A percentile compares a stretch with the other conserved stretches of the same genome.
Conservation (phyloP, 2,888 invertebrate genomes). For the Furcula furcula region DNA sequence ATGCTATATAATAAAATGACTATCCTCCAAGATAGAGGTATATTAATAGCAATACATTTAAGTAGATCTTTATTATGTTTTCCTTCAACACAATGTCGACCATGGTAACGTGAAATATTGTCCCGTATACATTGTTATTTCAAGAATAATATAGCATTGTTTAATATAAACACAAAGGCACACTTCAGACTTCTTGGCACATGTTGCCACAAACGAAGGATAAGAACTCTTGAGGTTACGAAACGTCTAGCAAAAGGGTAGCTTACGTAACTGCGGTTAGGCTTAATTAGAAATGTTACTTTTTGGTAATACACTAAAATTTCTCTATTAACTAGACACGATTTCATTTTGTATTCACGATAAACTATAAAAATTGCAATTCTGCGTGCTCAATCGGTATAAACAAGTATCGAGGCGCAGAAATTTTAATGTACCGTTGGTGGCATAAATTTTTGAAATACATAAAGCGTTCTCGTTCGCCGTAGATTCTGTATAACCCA, state of each 20-base stretch:
- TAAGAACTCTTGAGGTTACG: slow-evolving; percentile 28
- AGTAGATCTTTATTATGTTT: no score
- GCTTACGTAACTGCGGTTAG: slow-evolving; percentile 18
- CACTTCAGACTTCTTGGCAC: slow-evolving; percentile 40
- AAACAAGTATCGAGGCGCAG: slow-evolving; percentile 8
- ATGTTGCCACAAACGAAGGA: slow-evolving; percentile 27
- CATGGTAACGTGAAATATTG: neutral
- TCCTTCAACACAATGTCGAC: neutral
- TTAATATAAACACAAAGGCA: slow-evolving; percentile 32
- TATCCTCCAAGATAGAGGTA: no score
- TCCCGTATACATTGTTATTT: slow-evolving; percentile 12
- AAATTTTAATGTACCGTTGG: slow-evolving; percentile 23
- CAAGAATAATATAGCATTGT: slow-evolving; percentile 18
- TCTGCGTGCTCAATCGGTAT: neutral
- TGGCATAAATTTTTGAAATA: slow-evolving; percentile 14
- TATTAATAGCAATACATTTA: no score
- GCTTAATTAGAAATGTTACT: slow-evolving; percentile 18
- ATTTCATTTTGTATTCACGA: neutral
- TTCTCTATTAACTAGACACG: neutral
- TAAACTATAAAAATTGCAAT: neutral
- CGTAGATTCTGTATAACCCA: slow-evolving; percentile 24
- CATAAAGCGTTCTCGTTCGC: slow-evolving; percentile 22
- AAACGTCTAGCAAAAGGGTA: slow-evolving; percentile 33
- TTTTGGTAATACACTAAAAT: slow-evolving; percentile 10
- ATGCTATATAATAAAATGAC: no score